Conservation (phyloP, 2,888 invertebrate genomes). For the Onchidella celtica region DNA sequence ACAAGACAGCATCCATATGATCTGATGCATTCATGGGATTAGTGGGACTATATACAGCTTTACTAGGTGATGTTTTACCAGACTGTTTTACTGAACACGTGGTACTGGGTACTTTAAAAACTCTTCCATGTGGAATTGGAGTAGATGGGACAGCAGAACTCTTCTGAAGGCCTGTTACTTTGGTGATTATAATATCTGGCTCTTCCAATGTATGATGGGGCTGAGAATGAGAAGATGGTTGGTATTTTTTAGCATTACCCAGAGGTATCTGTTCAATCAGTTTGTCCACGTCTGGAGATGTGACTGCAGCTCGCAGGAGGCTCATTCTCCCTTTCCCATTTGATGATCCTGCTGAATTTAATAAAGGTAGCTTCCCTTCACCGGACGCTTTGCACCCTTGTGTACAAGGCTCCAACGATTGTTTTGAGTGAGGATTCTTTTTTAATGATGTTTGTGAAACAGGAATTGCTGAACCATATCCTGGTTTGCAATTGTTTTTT, state of each 20-base stretch:
- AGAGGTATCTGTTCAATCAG: constrained; percentile 45
- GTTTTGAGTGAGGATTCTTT: not conserved
- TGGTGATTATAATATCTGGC: constrained; percentile 36
- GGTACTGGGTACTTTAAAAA: not conserved
- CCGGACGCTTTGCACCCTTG: not conserved
- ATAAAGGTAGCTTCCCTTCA: not conserved
- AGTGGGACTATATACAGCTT: not conserved
- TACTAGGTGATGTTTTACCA: not conserved
- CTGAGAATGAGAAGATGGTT: not conserved
- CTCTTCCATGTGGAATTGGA: not conserved
- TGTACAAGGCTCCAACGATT: not conserved
- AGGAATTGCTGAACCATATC: not conserved
- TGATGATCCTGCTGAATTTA: not conserved
- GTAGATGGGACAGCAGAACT: not conserved
- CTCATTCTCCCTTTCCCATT: constrained; percentile 19
- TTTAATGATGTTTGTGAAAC: not conserved
- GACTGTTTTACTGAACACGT: not conserved
- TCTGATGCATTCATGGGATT: not conserved
- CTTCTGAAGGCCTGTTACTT: constrained; percentile 28
- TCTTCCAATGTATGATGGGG: not conserved
- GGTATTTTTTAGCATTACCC: not conserved
- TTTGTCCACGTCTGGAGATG: constrained; percentile 45
- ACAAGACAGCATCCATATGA: not conserved
- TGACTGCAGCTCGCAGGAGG: constrained; percentile 40
- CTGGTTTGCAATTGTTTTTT: not conserved